These are phyloP conservation scores for Gortyna flavago DNA, from an alignment of 2,888 invertebrate species.

Conservation along the genomic window DNA sequence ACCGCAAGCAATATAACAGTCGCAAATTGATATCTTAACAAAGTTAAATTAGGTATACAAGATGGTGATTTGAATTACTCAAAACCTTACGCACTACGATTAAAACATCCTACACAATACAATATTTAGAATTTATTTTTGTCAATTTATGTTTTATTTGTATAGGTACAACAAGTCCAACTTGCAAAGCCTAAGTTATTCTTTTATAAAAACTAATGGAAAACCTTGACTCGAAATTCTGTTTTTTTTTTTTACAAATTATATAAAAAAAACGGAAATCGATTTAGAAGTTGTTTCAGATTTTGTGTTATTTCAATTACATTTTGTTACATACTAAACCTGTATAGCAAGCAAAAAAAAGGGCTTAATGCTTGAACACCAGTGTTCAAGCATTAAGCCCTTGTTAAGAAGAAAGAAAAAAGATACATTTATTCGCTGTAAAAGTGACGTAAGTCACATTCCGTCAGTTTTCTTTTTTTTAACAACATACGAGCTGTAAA, in stretches of 20 bases:
- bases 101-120: background rate
- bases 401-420: too few relatives aligned
- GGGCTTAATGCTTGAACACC: too few relatives aligned
- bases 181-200: background rate
- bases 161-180: background rate
- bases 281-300: background rate
- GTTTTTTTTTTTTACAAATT: background rate
- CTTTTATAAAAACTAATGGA: background rate
- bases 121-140: background rate
- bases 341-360: background rate
- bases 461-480: background rate
- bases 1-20: slow-evolving; percentile 12
- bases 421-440: too few relatives aligned
- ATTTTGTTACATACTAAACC: background rate
- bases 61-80: background rate
- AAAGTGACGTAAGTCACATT: too few relatives aligned
- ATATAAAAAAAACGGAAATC: background rate
- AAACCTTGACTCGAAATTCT: too few relatives aligned
- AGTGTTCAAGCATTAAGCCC: too few relatives aligned
- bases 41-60: slow-evolving; percentile 5
- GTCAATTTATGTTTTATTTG: background rate
- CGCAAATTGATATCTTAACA: background rate
- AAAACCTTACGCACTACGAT: background rate
- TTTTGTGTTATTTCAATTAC: background rate
- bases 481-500: background rate